These are phyloP conservation scores for Todus mexicanus DNA, from an alignment of 2,797 vertebrate genomes.

Conservation along the genomic window DNA sequence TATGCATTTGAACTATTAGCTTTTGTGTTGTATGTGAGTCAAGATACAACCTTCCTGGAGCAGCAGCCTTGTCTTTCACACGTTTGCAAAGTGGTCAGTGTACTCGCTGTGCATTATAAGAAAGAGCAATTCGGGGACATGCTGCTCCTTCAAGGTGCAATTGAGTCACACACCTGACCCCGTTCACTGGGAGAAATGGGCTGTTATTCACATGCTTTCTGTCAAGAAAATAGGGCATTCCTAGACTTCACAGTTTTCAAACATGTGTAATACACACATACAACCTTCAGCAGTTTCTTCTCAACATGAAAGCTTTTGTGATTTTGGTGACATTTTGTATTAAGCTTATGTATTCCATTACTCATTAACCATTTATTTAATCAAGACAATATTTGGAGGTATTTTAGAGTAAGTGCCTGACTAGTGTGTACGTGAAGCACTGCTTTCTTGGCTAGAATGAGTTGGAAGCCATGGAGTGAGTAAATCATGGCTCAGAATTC, in stretches of 20 bases:
- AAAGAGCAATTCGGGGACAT: not conserved
- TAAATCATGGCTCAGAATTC: not conserved
- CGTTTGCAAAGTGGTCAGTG: not conserved
- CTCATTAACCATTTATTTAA: not conserved
- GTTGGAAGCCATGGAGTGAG: not conserved
- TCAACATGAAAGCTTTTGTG: not conserved
- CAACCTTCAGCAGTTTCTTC: not conserved
- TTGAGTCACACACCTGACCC: not conserved
- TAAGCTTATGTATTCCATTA: not conserved
- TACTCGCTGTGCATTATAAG: not conserved
- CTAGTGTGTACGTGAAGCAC: not conserved
- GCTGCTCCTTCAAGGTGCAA: not conserved
- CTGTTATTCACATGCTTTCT: not conserved
- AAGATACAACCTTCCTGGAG: not conserved
- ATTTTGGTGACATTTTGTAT: not conserved
- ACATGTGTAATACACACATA: not conserved
- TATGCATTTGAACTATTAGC: constrained; percentile 16
- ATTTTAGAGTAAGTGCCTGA: not conserved
- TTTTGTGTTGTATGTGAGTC: not conserved
- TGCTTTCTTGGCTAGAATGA: not conserved
- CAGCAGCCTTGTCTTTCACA: not conserved
- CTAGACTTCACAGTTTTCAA: not conserved
- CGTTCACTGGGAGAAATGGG: not conserved
- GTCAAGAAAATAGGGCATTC: not conserved
- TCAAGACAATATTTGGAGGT: not conserved